phyloP scores from a whole-genome alignment of 2,888 invertebrate genomes.

The Cabera pusaria region DNA sequence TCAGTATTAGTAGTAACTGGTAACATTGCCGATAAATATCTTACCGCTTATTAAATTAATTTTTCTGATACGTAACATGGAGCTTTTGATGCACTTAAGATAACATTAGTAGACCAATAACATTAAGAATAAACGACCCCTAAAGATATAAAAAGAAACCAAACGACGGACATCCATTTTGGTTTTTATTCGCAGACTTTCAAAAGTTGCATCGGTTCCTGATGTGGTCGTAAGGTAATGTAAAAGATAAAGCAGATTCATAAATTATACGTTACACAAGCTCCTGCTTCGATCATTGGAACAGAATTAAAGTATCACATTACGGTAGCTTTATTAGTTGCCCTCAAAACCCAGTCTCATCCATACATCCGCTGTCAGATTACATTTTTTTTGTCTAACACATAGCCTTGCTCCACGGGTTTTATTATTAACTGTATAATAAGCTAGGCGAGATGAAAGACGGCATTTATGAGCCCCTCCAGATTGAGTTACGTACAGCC shows the following conservation, averaged over 20 bases:
- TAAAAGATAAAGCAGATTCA: constrained; percentile 12
- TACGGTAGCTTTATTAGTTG: constrained; percentile 61
- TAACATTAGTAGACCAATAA: constrained; percentile 13
- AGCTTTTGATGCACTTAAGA: constrained; percentile 10
- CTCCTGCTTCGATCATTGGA: constrained; percentile 25
- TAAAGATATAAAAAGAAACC: background rate
- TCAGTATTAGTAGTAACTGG: constrained; percentile 3
- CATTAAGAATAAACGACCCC: constrained; percentile 11
- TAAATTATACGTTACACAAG: constrained; percentile 8
- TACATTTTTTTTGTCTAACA: constrained; percentile 45
- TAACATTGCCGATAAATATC: constrained; percentile 23
- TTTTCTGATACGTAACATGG: constrained; percentile 3
- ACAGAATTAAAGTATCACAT: constrained; percentile 50
- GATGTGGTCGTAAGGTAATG: no score
- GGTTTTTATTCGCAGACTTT: constrained; percentile 8
- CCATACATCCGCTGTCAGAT: constrained; percentile 54
- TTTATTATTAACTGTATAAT: constrained; percentile 49
- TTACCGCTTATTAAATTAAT: constrained; percentile 15
- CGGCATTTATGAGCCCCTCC: constrained; percentile 60
- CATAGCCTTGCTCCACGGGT: constrained; percentile 32
- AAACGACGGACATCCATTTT: constrained; percentile 1
- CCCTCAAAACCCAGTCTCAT: constrained; percentile 49
- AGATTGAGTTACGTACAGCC: constrained; percentile 66
- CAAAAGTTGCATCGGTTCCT: constrained; percentile 1
- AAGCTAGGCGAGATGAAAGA: constrained; percentile 72